phyloP scores from a whole-genome alignment of 2,113 vertebrate species.

The Cyanoramphus novaezelandiae region DNA sequence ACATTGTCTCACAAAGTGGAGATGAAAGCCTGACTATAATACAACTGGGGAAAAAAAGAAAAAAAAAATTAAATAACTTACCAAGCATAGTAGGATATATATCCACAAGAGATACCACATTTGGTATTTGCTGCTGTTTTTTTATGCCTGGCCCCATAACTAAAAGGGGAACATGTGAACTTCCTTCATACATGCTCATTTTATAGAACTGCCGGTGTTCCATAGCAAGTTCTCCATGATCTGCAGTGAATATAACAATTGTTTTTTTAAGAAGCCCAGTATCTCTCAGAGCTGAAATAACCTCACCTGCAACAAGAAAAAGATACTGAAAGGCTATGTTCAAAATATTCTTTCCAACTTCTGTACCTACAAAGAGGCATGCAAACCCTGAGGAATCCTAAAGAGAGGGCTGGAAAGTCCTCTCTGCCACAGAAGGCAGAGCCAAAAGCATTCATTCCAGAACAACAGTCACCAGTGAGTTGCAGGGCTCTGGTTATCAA shows the following conservation, averaged over 20 bases:
- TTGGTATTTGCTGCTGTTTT: slow-evolving; percentile 72
- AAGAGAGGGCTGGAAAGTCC: fast-evolving
- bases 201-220: slow-evolving; percentile 98
- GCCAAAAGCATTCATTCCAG: not conserved
- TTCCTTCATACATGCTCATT: slow-evolving; percentile 99
- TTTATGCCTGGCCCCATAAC: slow-evolving; percentile 86
- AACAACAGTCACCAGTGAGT: not conserved
- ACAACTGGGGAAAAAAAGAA: not conserved
- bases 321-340: not conserved
- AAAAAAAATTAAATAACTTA: slow-evolving; percentile 67
- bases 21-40: not conserved
- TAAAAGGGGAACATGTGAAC: slow-evolving; percentile 88
- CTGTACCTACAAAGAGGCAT: not conserved
- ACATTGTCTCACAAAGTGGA: not conserved
- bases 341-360: not conserved
- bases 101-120: slow-evolving; percentile 92
- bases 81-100: slow-evolving; percentile 92
- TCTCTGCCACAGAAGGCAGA: not conserved
- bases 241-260: slow-evolving; percentile 88
- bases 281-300: slow-evolving; percentile 83
- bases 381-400: not conserved
- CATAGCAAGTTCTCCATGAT: slow-evolving; percentile 96
- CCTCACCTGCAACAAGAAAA: slow-evolving; percentile 77
- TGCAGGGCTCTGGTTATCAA: not conserved
- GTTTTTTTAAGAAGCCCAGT: slow-evolving; percentile 82